Conservation (phyloP, 2,113 vertebrate species). For the Uropsilus gracilis region DNA sequence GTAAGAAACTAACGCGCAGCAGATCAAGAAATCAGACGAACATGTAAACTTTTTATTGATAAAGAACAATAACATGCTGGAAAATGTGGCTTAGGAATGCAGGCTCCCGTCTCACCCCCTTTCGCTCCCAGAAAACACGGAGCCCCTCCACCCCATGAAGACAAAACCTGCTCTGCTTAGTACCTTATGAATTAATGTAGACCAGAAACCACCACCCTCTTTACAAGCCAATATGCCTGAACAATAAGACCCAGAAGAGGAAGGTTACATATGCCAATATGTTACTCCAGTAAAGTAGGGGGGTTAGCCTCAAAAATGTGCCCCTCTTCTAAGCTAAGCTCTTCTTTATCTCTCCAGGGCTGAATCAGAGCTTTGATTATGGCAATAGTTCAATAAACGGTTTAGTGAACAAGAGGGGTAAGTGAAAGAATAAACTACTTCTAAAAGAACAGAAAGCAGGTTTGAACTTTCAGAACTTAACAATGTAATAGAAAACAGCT, state of each 20-base stretch:
- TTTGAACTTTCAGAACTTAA: neutral
- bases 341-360: neutral
- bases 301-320: neutral
- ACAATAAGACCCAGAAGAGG: neutral
- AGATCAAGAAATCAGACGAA: neutral
- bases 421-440: neutral
- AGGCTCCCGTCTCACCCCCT: neutral
- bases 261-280: neutral
- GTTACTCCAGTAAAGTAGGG: neutral
- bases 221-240: neutral
- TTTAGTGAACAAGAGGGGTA: neutral
- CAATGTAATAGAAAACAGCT: neutral
- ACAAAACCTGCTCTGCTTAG: neutral
- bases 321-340: neutral
- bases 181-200: neutral
- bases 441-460: neutral
- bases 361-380: neutral
- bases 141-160: neutral
- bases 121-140: neutral
- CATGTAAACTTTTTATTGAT: neutral
- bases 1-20: neutral
- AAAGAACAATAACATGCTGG: neutral
- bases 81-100: neutral
- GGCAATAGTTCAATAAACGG: neutral
- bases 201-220: neutral